Conservation (phyloP, 2,888 invertebrate species). For the Apoda limacodes region DNA sequence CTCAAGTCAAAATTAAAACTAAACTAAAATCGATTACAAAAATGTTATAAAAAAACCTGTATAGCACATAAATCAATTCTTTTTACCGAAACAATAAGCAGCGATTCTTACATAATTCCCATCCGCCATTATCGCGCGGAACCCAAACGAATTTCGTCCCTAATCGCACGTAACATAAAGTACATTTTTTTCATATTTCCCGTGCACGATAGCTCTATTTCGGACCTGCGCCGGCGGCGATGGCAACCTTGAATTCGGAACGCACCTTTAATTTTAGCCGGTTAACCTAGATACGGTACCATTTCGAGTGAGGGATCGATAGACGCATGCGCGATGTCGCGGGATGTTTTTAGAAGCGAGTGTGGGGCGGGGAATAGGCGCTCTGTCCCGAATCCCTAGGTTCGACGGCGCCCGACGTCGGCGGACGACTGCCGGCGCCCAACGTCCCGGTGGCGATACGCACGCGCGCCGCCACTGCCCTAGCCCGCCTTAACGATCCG, state of each 20-base stretch:
- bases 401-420: slow-evolving; percentile 32
- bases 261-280: slow-evolving; percentile 70
- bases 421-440: slow-evolving; percentile 36
- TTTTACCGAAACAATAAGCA: slow-evolving; percentile 38
- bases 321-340: slow-evolving; percentile 54
- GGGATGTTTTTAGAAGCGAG: slow-evolving; percentile 36
- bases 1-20: too few relatives aligned
- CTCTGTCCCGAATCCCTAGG: slow-evolving; percentile 22
- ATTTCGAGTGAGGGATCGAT: slow-evolving; percentile 57
- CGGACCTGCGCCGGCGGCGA: slow-evolving; percentile 57
- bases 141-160: slow-evolving; percentile 45
- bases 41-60: background rate
- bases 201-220: slow-evolving; percentile 55
- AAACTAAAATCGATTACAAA: too few relatives aligned
- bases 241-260: slow-evolving; percentile 63
- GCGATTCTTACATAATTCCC: slow-evolving; percentile 60
- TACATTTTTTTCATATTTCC: slow-evolving; percentile 46
- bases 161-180: slow-evolving; percentile 38
- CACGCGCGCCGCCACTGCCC: slow-evolving; percentile 23
- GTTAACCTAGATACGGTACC: slow-evolving; percentile 65
- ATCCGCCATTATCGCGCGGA: slow-evolving; percentile 45
- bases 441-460: slow-evolving; percentile 24
- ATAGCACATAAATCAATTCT: background rate
- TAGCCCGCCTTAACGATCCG: slow-evolving; percentile 23
- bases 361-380: slow-evolving; percentile 37